Evolutionary conservation across 2,797 vertebrate species (phyloP).

Genomic region (Eulemur rubriventer): DNA sequence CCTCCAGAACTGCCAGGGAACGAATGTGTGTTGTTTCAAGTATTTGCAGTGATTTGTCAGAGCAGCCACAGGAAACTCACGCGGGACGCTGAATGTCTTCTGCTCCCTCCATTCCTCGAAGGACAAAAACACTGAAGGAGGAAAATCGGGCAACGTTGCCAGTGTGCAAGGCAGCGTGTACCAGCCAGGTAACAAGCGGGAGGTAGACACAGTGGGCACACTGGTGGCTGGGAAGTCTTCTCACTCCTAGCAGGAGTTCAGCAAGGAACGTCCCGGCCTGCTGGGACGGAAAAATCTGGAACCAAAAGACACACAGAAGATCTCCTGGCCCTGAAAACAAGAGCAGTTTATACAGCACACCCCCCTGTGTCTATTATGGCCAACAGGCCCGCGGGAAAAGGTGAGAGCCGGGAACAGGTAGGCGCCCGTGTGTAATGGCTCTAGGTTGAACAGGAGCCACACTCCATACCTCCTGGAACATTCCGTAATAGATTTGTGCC

Average conservation of each 20-base stretch:
- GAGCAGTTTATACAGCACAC: neutral
- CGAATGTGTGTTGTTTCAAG: too few relatives aligned
- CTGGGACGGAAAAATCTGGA: neutral
- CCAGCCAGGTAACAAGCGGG: too few relatives aligned
- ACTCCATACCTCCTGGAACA: neutral
- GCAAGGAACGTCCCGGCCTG: neutral
- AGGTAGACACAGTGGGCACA: too few relatives aligned
- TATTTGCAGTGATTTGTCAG: neutral
- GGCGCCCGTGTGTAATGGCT: fast-evolving
- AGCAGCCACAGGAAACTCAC: neutral
- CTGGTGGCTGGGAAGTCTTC: fast-evolving
- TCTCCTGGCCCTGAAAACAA: neutral
- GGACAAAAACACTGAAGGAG: neutral
- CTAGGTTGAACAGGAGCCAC: neutral
- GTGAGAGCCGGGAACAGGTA: neutral
- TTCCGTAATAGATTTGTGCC: neutral
- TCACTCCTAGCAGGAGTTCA: neutral
- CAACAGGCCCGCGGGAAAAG: neutral
- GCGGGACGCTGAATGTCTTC: neutral
- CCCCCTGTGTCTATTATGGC: fast-evolving
- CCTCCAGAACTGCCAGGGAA: neutral
- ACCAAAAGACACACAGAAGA: neutral
- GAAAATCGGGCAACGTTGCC: neutral
- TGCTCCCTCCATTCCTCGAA: neutral
- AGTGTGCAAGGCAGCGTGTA: fast-evolving